Base-by-base conservation (phyloP, 2,888 invertebrate species). In the Phaonia tiefii region DNA sequence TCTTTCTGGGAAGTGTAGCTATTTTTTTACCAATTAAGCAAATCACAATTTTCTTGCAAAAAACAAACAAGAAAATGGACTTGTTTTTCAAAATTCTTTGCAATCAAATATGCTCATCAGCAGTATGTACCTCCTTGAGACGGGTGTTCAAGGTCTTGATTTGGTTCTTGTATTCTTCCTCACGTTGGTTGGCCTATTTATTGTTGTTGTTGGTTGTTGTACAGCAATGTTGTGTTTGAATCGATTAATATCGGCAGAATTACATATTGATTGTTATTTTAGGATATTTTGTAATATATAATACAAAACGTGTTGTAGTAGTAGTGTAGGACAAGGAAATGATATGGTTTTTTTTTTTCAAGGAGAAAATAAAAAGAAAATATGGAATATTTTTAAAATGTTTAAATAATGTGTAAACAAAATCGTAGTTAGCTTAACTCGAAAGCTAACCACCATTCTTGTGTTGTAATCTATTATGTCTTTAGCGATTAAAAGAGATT, bases 141-240 rank as follows among this genome's bases (percentile, higher is more conserved):
- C 98, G 97, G 93, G 97, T 96, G 92, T 97, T 97, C 92, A 98
- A 95, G 92, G 96, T 97, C 96, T 99, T 98, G 95, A 99, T 98
- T 95, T 98, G 98, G 93, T 98, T 97, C 95, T 99, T 98, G 96
- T 98, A 99, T 92, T 98, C 98, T 94, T 99, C 98, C 93, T 99
- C 99, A 91, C 98, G 97, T 94, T 98, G 98, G 94, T 98, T 98
- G 93, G 99, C 98, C 98, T 99, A 92, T 86, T 84, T 81, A 84
- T 88, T 86, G 84, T 85, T 84, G 86, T 87, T 86, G 87, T 86
- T 86, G 84, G 87, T 86, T 86, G 84, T 86, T 85, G 83, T 85
- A 85, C 75, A 75, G 78, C 80, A 75, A 46, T 80, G 73, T 81
- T 72, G 51, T 46, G 67, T 75, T 39, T 56, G 17, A 15, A 31